A percentile compares a stretch with the other conserved stretches of the same genome.
These are phyloP conservation scores for Thymelicus lineola DNA, from an alignment of 2,888 invertebrate genomes.

Conservation along the genomic window DNA sequence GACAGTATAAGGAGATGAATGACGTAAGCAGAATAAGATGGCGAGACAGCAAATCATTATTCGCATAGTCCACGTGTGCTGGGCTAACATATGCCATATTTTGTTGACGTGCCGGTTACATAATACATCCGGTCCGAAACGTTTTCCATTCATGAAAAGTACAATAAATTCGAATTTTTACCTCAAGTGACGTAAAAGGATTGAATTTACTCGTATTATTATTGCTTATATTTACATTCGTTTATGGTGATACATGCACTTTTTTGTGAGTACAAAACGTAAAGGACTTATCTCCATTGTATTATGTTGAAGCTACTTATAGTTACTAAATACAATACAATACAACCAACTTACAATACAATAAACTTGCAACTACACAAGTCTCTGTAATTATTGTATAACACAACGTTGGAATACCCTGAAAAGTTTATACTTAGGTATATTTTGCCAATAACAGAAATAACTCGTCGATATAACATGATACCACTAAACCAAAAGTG, in stretches of 20 bases:
- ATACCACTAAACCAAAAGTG: too few relatives aligned
- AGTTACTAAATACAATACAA: too few relatives aligned
- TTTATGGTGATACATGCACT: background rate
- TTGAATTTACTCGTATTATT: background rate
- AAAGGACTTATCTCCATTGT: background rate
- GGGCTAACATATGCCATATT: conserved; percentile 20
- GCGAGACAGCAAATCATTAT: conserved; percentile 6
- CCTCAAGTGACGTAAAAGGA: background rate
- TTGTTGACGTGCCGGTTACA: conserved; percentile 21
- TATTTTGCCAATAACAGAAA: too few relatives aligned
- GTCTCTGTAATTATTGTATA: too few relatives aligned
- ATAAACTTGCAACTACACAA: too few relatives aligned
- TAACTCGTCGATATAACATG: too few relatives aligned
- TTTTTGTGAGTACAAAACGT: background rate
- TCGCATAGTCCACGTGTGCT: conserved; percentile 8
- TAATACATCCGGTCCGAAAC: conserved; percentile 25
- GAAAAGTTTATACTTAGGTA: too few relatives aligned
- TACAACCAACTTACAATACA: too few relatives aligned
- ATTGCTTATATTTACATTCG: background rate
- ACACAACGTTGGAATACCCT: too few relatives aligned
- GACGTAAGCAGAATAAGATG: conserved; percentile 4
- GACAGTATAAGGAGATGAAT: conserved; percentile 11
- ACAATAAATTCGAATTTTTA: background rate
- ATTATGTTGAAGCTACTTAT: too few relatives aligned
- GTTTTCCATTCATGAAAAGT: conserved; percentile 16